These are phyloP conservation scores for Chlorodrepanis virens DNA, from an alignment of 2,113 vertebrate species.

Conservation along the genomic window DNA sequence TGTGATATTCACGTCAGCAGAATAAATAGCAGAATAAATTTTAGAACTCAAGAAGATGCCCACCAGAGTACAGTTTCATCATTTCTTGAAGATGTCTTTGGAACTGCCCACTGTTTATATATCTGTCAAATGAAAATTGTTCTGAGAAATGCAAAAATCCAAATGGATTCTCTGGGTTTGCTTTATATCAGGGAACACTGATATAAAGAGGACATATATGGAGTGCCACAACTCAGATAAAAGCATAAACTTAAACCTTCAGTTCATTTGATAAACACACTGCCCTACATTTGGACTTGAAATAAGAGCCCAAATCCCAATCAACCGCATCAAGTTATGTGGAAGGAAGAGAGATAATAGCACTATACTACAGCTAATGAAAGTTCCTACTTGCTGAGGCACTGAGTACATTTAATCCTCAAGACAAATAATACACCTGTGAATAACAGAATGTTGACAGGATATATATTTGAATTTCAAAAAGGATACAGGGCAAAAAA, in stretches of 20 bases:
- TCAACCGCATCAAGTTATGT: rapidly evolving
- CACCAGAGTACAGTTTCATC: neutral
- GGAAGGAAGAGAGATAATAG: neutral
- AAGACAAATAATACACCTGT: neutral
- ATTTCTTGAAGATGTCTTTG: neutral
- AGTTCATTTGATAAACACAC: neutral
- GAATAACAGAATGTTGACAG: neutral
- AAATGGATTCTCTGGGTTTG: neutral
- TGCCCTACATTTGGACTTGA: neutral
- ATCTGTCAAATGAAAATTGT: neutral
- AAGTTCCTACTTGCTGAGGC: neutral
- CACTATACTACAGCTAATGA: neutral
- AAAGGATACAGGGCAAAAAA: neutral
- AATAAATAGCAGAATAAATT: neutral
- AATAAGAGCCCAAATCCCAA: neutral
- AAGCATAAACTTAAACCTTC: neutral
- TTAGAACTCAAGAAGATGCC: neutral
- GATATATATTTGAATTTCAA: neutral
- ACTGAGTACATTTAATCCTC: neutral
- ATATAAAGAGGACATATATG: neutral
- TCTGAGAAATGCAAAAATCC: neutral
- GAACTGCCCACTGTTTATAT: neutral
- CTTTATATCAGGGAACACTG: neutral
- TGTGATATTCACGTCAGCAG: neutral
- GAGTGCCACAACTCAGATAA: neutral